These are phyloP conservation scores for Bradysia coprophila DNA, from an alignment of 1,140 invertebrate species.

Conservation along the genomic window DNA sequence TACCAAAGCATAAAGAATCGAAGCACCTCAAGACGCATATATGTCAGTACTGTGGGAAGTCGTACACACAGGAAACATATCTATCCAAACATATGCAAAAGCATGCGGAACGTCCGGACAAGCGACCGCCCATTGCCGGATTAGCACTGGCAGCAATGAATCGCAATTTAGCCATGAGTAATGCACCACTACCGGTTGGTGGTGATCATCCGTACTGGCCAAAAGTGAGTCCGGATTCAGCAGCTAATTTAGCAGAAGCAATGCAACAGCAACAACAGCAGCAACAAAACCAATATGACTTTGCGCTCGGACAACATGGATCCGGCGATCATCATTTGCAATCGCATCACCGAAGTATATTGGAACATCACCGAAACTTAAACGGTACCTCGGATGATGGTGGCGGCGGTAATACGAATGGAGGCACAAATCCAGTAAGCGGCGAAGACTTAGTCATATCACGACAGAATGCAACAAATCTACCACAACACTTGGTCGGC, in stretches of 20 bases:
- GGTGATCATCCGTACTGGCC: conserved; percentile 57
- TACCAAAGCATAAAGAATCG: conserved; percentile 96
- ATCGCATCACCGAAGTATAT: conserved; percentile 14
- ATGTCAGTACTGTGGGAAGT: conserved; percentile 95
- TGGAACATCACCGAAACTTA: conserved; percentile 11
- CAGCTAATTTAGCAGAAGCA: conserved; percentile 38
- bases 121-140: conserved; percentile 48
- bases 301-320: conserved; percentile 4
- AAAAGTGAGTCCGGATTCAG: conserved; percentile 54
- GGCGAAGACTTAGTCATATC: conserved; percentile 29
- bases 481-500: conserved; percentile 14
- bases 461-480: conserved; percentile 18
- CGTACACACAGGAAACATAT: conserved; percentile 96
- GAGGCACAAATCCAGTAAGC: conserved; percentile 5
- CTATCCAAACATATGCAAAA: conserved; percentile 98
- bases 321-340: conserved; percentile 15
- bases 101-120: conserved; percentile 77
- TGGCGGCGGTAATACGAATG: conserved; percentile 6
- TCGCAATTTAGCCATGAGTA: conserved; percentile 27
- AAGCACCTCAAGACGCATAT: conserved; percentile 98
- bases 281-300: conserved; percentile 6
- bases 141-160: conserved; percentile 19
- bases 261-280: conserved; percentile 27
- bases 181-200: conserved; percentile 27
- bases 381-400: conserved; percentile 5